These are phyloP conservation scores for Archilochus colubris DNA, from an alignment of 2,113 vertebrate genomes.

Conservation along the genomic window DNA sequence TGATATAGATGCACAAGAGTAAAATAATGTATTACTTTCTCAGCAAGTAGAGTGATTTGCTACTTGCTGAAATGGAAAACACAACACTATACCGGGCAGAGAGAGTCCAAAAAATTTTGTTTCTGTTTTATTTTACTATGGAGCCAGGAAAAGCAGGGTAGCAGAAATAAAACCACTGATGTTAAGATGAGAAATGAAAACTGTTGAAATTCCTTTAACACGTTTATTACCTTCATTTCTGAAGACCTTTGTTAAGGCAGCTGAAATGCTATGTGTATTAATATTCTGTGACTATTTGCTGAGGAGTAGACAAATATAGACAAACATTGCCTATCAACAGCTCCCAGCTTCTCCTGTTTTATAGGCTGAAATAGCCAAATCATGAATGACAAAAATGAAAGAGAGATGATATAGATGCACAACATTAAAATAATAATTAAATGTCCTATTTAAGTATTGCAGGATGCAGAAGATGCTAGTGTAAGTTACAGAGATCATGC, in stretches of 20 bases:
- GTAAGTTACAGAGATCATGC: background rate
- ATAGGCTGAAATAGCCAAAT: slow-evolving; percentile 68
- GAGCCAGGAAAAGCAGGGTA: slow-evolving; percentile 4
- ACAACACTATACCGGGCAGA: background rate
- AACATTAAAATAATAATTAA: background rate
- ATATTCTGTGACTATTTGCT: slow-evolving; percentile 53
- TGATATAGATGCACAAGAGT: background rate
- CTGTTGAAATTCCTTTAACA: background rate
- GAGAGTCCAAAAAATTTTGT: background rate
- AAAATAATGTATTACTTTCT: background rate
- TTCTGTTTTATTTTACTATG: background rate
- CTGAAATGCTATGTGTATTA: slow-evolving; percentile 34
- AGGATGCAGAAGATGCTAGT: background rate
- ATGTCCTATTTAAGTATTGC: background rate
- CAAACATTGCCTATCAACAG: background rate
- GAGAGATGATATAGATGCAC: background rate
- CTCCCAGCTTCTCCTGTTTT: slow-evolving; percentile 68
- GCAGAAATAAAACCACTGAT: background rate
- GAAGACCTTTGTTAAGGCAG: background rate
- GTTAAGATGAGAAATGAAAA: background rate
- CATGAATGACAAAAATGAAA: background rate
- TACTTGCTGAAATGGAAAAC: slow-evolving; percentile 31
- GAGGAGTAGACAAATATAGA: background rate
- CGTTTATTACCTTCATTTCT: background rate
- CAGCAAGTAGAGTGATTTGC: slow-evolving; percentile 16